Evolutionary conservation across 1,140 invertebrate species (phyloP).

Genomic region (Aplysia californica): DNA sequence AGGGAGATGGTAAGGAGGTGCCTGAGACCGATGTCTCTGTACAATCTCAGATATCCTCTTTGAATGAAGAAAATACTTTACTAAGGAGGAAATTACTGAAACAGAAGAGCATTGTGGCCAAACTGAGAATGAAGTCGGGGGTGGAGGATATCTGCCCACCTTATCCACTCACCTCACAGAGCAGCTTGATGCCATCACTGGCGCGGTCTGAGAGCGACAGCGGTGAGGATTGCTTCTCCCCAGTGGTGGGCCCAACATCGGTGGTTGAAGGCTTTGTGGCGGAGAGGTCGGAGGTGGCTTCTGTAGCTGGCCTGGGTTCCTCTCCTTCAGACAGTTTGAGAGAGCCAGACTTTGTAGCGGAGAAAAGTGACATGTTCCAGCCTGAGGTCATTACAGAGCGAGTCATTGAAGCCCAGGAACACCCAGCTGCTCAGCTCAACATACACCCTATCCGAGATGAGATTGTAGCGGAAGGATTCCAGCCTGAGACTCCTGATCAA

Average conservation of each 20-base stretch:
- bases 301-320: not conserved
- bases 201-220: not conserved
- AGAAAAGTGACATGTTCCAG: slow-evolving; percentile 13
- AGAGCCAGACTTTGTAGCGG: slow-evolving; percentile 23
- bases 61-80: not conserved
- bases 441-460: slow-evolving; percentile 12
- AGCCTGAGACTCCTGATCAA: slow-evolving; percentile 11
- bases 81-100: not conserved
- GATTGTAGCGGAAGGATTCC: slow-evolving; percentile 15
- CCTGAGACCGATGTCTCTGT: not conserved
- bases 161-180: not conserved
- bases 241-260: not conserved
- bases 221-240: not conserved
- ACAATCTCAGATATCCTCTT: not conserved
- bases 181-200: no score
- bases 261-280: slow-evolving; percentile 19
- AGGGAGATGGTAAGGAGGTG: not conserved
- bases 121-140: not conserved
- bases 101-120: not conserved
- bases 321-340: no score
- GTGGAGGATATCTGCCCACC: slow-evolving; percentile 5
- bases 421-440: not conserved
- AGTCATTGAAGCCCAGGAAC: not conserved
- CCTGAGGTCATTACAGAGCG: slow-evolving; percentile 15
- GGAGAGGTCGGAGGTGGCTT: not conserved